Evolutionary conservation across 2,888 invertebrate species (phyloP).

Genomic region (Fragum whitleyi): DNA sequence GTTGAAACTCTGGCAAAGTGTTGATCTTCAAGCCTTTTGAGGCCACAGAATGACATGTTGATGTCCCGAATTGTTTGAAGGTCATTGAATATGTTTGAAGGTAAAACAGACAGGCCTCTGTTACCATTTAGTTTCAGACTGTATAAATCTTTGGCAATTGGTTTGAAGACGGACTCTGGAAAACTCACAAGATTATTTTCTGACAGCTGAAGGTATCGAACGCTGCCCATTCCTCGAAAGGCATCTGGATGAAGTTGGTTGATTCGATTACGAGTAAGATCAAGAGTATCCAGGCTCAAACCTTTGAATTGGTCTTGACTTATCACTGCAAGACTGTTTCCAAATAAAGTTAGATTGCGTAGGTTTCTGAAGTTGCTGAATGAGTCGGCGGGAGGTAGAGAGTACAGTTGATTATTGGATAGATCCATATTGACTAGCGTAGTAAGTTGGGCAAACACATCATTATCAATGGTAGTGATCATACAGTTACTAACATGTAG

Average conservation of each 20-base stretch:
- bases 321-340: conserved; percentile 69
- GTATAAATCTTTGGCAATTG: conserved; percentile 66
- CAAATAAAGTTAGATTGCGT: conserved; percentile 66
- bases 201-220: conserved; percentile 74
- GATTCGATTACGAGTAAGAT: conserved; percentile 74
- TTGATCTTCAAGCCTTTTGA: conserved; percentile 61
- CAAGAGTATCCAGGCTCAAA: conserved; percentile 68
- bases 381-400: conserved; percentile 62
- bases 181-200: conserved; percentile 70
- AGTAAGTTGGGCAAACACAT: conserved; percentile 68
- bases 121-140: conserved; percentile 70
- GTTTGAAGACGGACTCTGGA: conserved; percentile 64
- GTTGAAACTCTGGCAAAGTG: conserved; percentile 62
- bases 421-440: conserved; percentile 70
- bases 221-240: conserved; percentile 63
- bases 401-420: conserved; percentile 71
- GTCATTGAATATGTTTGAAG: conserved; percentile 63
- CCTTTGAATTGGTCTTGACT: conserved; percentile 70
- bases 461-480: conserved; percentile 67
- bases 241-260: conserved; percentile 60
- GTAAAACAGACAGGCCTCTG: conserved; percentile 69
- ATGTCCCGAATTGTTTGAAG: conserved; percentile 71
- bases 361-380: conserved; percentile 67
- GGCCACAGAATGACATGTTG: conserved; percentile 74
- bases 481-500: conserved; percentile 70